Conservation (phyloP, 1,140 invertebrate species). For the Papilio polyxenes region DNA sequence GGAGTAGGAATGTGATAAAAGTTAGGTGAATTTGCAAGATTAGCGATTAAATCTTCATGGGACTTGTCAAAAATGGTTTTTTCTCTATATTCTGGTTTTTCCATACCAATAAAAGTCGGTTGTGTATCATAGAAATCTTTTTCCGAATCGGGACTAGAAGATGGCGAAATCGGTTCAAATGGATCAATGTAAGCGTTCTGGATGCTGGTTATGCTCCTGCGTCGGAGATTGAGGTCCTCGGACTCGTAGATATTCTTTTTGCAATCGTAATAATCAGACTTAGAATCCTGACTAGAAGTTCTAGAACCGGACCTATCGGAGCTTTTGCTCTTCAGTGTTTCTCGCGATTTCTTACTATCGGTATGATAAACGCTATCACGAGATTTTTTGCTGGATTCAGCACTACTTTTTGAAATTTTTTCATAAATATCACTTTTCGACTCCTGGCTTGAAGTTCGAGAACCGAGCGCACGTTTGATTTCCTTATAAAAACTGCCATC, state of each 20-base stretch:
- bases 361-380: constrained; percentile 83
- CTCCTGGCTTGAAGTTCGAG: constrained; percentile 84
- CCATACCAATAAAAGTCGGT: constrained; percentile 71
- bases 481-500: constrained; percentile 86
- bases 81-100: constrained; percentile 73
- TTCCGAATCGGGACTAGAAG: constrained; percentile 84
- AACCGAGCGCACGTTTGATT: constrained; percentile 82
- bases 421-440: constrained; percentile 85
- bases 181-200: constrained; percentile 74
- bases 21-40: constrained; percentile 81
- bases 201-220: constrained; percentile 66
- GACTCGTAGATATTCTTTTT: constrained; percentile 75
- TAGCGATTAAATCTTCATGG: constrained; percentile 81
- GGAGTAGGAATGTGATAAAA: constrained; percentile 84
- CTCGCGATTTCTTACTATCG: constrained; percentile 83
- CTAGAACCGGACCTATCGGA: constrained; percentile 81
- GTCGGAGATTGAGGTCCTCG: constrained; percentile 61
- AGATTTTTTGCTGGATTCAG: constrained; percentile 83
- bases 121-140: constrained; percentile 84
- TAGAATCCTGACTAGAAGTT: constrained; percentile 85
- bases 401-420: constrained; percentile 83
- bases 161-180: constrained; percentile 79
- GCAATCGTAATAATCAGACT: constrained; percentile 81
- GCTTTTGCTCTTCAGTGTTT: constrained; percentile 82
- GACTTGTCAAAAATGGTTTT: constrained; percentile 79